Conservation (phyloP, 1,140 invertebrate genomes). For the Drosophila azteca region DNA sequence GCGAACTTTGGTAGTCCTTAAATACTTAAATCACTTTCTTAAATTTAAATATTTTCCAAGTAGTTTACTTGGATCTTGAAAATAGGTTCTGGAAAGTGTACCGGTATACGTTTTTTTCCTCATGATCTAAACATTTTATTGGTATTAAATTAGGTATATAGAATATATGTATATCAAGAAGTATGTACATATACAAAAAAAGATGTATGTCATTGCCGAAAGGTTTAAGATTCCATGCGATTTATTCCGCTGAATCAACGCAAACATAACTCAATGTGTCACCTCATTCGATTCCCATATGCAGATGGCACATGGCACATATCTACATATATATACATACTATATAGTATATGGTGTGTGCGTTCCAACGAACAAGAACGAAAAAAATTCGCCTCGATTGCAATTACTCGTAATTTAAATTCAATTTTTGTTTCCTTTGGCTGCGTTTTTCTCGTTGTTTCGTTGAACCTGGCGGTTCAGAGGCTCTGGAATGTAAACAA, state of each 20-base stretch:
- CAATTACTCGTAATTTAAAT: slow-evolving; percentile 50
- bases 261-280: slow-evolving; percentile 75
- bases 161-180: too few species aligned
- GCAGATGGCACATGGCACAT: slow-evolving; percentile 1
- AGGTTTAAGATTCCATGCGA: slow-evolving; percentile 43
- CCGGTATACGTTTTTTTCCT: too few species aligned
- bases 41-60: too few species aligned
- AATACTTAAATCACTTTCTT: too few species aligned
- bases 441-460: slow-evolving; percentile 3
- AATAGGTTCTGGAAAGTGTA: too few species aligned
- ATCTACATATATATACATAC: too few species aligned
- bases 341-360: too few species aligned
- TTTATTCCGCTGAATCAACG: slow-evolving; percentile 66
- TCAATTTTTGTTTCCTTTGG: slow-evolving; percentile 24
- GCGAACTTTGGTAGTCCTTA: too few species aligned
- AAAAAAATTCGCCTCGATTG: slow-evolving; percentile 62
- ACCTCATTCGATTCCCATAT: slow-evolving; percentile 53
- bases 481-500: slow-evolving; percentile 58
- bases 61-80: too few species aligned
- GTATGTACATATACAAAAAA: too few species aligned
- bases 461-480: slow-evolving; percentile 5
- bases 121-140: too few species aligned
- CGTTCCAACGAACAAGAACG: slow-evolving; percentile 21
- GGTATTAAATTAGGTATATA: too few species aligned
- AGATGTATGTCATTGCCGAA: slow-evolving; percentile 64